Base-by-base conservation (phyloP, 23 tunicate species). In the Clavelina lepadiformis region DNA sequence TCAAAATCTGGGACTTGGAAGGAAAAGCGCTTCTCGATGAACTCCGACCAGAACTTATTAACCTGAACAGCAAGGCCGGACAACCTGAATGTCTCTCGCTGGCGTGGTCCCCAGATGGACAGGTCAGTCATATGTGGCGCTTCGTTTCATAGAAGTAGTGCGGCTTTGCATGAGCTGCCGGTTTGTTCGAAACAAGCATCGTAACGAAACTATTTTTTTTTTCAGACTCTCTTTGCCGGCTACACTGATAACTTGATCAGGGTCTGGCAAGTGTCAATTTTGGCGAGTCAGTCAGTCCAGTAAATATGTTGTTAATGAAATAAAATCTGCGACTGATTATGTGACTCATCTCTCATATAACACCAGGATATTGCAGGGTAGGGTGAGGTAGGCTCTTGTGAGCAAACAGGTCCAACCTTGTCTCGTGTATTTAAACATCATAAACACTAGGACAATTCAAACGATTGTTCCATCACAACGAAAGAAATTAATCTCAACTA, bases 1-100 rank as follows among this genome's bases (percentile, higher is more conserved):
- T 93, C 47, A 93, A 93, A 73, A 93, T 93, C 60, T 93, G 98
- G 98, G 98, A 93, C 66, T 62, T 93, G 63, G 98, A 93, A 79
- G 93, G 93, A 38, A 93, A 93, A 69, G 82, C 83, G 46, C 32
- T 93, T 4, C 89, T 93, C n/a, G 98, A 93, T 56, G 98, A 93
- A 69, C 73, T 93, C 28, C 78, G 85, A 51, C 98, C 98, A 3
- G 98, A 93, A 63, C 53, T 93, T 45, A 80, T 83, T 60, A 82
- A 91, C 79, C 66, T 76, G 37, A 82, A 83, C 66, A 88, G 88
- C 80, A 85, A 93, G 33, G 84, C 94, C 46, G 79, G 79, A 32
- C 87, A 80, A 68, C 94, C 98, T 24, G 94, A 93, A 53, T 93
- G 98, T 46, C 56, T 93, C 49, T 93, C 98, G 2, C 58, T 93